These are phyloP conservation scores for Thamnaconus septentrionalis DNA, from an alignment of 2,113 vertebrate species.

Conservation along the genomic window DNA sequence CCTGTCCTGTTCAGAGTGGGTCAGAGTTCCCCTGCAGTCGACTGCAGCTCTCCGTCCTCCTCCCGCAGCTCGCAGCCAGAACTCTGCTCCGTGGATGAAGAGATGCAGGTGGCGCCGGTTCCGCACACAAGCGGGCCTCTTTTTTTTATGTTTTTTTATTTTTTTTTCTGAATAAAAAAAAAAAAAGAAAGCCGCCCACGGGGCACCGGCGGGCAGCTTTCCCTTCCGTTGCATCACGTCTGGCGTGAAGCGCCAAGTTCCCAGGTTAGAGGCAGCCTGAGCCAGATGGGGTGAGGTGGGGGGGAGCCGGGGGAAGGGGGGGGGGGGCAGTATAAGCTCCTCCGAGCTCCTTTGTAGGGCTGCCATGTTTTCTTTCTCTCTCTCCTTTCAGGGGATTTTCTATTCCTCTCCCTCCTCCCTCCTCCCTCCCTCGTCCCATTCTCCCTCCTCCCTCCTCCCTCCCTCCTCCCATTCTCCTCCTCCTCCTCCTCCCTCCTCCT, in stretches of 20 bases:
- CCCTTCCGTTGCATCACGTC: constrained; percentile 75
- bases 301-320: constrained; percentile 34
- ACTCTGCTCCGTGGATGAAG: constrained; percentile 46
- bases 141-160: constrained; percentile 13
- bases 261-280: constrained; percentile 64
- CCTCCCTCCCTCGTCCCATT: neutral
- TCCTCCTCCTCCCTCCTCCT: neutral
- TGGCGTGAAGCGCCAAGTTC: constrained; percentile 59
- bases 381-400: constrained; percentile 60
- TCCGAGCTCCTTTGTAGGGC: constrained; percentile 57
- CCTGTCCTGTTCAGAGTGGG: too few species aligned
- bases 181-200: constrained; percentile 43
- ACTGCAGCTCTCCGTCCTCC: constrained; percentile 32
- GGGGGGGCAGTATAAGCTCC: constrained; percentile 46
- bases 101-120: constrained; percentile 36
- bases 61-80: constrained; percentile 30
- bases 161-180: too few species aligned
- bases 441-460: neutral
- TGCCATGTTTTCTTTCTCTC: constrained; percentile 45
- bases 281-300: constrained; percentile 56
- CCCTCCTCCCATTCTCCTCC: too few species aligned
- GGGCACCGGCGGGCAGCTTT: constrained; percentile 67
- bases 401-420: constrained; percentile 17
- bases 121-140: constrained; percentile 36
- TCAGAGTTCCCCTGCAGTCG: too few species aligned